These are phyloP conservation scores for Callimorpha dominula DNA, from an alignment of 2,888 invertebrate species.

Conservation along the genomic window DNA sequence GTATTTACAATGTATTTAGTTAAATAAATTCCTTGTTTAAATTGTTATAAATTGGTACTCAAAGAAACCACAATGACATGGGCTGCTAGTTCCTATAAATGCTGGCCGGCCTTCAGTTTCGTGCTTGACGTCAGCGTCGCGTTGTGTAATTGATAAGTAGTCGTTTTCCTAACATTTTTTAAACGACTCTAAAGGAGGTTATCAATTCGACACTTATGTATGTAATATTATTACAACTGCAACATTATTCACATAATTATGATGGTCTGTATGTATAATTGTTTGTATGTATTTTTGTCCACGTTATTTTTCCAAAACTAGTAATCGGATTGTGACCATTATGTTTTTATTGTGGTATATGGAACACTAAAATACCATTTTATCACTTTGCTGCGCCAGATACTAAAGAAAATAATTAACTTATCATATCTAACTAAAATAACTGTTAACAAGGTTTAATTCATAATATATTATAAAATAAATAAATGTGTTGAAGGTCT, in stretches of 20 bases:
- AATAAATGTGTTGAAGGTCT: too few species aligned
- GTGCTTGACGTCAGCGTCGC: slow-evolving; percentile 17
- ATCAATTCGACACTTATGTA: too few species aligned
- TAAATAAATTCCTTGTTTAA: background rate
- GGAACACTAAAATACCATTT: background rate
- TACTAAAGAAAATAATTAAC: background rate
- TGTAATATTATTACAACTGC: too few species aligned
- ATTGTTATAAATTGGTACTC: background rate
- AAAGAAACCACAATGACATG: background rate
- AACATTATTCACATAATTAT: too few species aligned
- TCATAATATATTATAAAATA: background rate
- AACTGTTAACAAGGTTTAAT: background rate
- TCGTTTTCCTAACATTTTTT: slow-evolving; percentile 18
- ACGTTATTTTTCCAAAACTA: too few species aligned
- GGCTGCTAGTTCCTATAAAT: background rate
- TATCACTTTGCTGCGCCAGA: slow-evolving; percentile 2
- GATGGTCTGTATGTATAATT: too few species aligned
- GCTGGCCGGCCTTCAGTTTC: slow-evolving; percentile 3
- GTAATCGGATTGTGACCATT: too few species aligned
- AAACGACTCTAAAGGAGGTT: too few species aligned
- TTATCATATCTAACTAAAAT: background rate
- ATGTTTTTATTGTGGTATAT: background rate
- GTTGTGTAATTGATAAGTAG: slow-evolving; percentile 30
- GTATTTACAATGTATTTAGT: background rate
- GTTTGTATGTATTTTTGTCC: background rate